Evolutionary conservation across 1,140 invertebrate species (phyloP).

Genomic region (Arctopsyche grandis): DNA sequence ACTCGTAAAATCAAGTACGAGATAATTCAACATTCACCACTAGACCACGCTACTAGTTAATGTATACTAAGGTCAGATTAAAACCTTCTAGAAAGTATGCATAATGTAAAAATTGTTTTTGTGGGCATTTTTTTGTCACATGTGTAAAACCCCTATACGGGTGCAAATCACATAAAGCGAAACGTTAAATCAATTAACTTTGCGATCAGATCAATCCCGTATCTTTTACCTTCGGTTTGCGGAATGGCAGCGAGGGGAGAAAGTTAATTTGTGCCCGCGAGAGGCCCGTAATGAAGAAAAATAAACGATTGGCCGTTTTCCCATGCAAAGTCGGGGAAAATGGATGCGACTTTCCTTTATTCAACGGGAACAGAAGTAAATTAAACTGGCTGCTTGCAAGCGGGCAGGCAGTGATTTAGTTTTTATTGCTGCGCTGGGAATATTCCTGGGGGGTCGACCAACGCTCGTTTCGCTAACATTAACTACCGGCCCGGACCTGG

Average conservation of each 20-base stretch:
- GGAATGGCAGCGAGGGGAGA: not conserved
- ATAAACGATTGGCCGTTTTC: conserved; percentile 27
- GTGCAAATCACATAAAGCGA: not conserved
- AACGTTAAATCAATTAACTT: not conserved
- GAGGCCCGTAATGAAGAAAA: conserved; percentile 30
- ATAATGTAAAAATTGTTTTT: no score
- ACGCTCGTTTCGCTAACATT: conserved; percentile 33
- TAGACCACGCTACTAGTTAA: no score
- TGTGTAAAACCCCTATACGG: no score
- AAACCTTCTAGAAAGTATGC: no score
- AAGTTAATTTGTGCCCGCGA: conserved; percentile 34
- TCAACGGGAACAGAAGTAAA: conserved; percentile 45
- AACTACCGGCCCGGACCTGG: conserved; percentile 1
- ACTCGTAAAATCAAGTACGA: no score
- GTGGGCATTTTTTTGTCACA: no score
- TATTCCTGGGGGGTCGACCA: conserved; percentile 28
- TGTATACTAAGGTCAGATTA: no score
- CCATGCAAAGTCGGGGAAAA: conserved; percentile 40
- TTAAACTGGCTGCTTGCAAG: conserved; percentile 43
- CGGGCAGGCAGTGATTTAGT: conserved; percentile 43
- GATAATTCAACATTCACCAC: no score
- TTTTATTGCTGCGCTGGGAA: conserved; percentile 44
- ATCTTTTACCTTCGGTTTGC: not conserved
- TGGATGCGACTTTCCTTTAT: conserved; percentile 44
- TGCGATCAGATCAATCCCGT: not conserved